These are phyloP conservation scores for Bujurquina vittata DNA, from an alignment of 2,113 vertebrate genomes.

Conservation along the genomic window DNA sequence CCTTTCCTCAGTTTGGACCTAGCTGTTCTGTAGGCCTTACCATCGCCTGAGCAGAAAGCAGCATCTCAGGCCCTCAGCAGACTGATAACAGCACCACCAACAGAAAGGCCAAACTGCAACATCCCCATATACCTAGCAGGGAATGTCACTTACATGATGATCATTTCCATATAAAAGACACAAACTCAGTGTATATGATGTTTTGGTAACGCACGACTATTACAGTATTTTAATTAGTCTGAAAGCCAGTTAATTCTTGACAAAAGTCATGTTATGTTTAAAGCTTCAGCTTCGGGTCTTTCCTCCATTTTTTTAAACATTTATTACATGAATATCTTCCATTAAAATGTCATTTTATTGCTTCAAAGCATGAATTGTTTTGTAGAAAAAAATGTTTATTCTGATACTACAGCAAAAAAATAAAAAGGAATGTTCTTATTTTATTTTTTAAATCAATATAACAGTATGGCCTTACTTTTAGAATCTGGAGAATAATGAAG, in stretches of 20 bases:
- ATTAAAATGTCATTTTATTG: not conserved
- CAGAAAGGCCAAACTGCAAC: too few relatives aligned
- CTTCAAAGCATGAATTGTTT: not conserved
- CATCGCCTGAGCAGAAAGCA: too few relatives aligned
- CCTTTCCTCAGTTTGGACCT: too few relatives aligned
- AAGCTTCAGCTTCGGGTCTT: too few relatives aligned
- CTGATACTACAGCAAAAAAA: not conserved
- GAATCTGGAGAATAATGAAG: conserved; percentile 1
- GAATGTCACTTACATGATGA: not conserved
- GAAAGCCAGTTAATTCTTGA: not conserved
- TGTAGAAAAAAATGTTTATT: not conserved
- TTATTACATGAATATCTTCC: too few relatives aligned
- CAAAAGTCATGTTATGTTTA: too few relatives aligned
- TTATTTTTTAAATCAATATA: fast-evolving
- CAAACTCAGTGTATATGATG: not conserved
- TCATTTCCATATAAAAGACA: too few relatives aligned
- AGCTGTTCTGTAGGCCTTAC: too few relatives aligned
- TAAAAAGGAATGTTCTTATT: not conserved
- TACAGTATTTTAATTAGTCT: not conserved
- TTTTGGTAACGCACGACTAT: not conserved
- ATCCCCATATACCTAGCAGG: not conserved
- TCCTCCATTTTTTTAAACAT: too few relatives aligned
- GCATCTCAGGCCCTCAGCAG: too few relatives aligned
- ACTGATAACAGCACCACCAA: too few relatives aligned
- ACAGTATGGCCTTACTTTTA: not conserved